Evolutionary conservation across 2,888 invertebrate species (phyloP).

Genomic region (Entomobrya multifasciata): DNA sequence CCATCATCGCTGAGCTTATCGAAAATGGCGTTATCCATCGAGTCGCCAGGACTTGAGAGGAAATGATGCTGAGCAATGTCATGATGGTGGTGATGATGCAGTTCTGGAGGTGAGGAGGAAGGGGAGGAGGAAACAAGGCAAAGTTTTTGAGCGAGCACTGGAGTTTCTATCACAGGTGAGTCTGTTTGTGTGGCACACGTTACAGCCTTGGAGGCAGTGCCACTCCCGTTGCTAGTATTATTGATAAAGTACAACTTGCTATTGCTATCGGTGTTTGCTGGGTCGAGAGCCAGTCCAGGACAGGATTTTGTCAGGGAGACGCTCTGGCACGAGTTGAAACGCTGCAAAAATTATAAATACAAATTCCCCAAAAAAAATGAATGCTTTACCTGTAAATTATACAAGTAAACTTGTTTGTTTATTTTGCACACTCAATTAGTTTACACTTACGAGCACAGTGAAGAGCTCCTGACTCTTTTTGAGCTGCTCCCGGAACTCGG

Average conservation of each 20-base stretch:
- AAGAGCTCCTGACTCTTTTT: conserved; percentile 79
- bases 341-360: conserved; percentile 47
- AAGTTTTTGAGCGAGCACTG: conserved; percentile 71
- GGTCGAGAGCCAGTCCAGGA: conserved; percentile 70
- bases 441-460: conserved; percentile 75
- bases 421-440: neutral
- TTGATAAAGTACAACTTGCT: conserved; percentile 25
- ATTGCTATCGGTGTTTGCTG: conserved; percentile 33
- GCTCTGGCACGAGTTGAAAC: conserved; percentile 68
- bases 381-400: too few species aligned
- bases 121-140: conserved; percentile 49
- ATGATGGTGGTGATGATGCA: conserved; percentile 34
- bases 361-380: too few species aligned
- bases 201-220: conserved; percentile 51
- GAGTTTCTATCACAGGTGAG: conserved; percentile 72
- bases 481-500: conserved; percentile 78
- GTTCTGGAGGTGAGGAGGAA: conserved; percentile 21
- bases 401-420: neutral
- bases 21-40: conserved; percentile 70
- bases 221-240: conserved; percentile 11
- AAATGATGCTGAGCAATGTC: conserved; percentile 45
- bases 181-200: conserved; percentile 67
- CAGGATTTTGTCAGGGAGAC: conserved; percentile 75
- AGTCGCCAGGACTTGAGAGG: conserved; percentile 42
- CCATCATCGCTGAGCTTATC: conserved; percentile 78